Base-by-base conservation (phyloP, 1,140 invertebrate genomes). In the Streblospio benedicti region DNA sequence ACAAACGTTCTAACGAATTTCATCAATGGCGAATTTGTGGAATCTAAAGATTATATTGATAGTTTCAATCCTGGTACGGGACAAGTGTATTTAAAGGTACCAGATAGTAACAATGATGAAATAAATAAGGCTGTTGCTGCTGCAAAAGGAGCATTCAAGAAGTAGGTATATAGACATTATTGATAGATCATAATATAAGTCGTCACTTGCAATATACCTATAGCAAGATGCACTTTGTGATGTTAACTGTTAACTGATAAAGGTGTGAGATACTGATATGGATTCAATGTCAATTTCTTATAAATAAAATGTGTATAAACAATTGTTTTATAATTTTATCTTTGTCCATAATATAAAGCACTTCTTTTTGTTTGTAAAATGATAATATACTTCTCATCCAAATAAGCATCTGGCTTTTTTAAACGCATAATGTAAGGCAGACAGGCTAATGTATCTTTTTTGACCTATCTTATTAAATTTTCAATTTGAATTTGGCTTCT, bases 41-140 rank as follows among this genome's bases (percentile, higher is more conserved):
- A 65, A 4, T 59, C 66, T 23, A 62, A 69, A 1, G 63, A 67
- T 9, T 72, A 68, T 51, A 59, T 83, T 55, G 73, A 78, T 45
- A 80, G 78, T 60, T 79, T 68, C 60, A 72, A 83, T 59, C 83
- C 83, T 2, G 75, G 81, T 0, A 82, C 78, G 38, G 82, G 81
- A 38, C 51, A 75, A 61, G 67, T 79, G 25, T 81, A 76, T 75
- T 78, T 79, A 0, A 71, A 77, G 57, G 70, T 83, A 44, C 78
- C 81, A 0, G 77, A 82, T 67, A 80, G 78, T 52, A 67, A 65
- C 33, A 63, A 60, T 18, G 44, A 18, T 0, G 79, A 81, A 23
- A 74, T 81, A 2, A 69, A 75, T 20, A 30, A 38, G 27, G 81
- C 81, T 5, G 75, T 80, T 0, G 18, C 54, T 27, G 76, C 79